Evolutionary conservation across 23 tunicate genomes (phyloP).

Genomic region (Corella eumyota): DNA sequence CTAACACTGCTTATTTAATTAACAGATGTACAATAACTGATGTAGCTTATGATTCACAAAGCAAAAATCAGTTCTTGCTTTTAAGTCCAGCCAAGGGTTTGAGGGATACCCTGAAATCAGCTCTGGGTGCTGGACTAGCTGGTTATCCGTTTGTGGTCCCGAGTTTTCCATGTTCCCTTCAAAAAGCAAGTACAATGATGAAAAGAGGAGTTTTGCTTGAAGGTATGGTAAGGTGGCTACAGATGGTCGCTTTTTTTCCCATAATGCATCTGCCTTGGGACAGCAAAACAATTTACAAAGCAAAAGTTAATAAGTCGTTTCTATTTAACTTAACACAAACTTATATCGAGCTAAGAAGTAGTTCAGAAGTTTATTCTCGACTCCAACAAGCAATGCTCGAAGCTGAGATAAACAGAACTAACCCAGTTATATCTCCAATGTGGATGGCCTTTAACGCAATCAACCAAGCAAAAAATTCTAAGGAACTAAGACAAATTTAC

Average conservation of each 20-base stretch:
- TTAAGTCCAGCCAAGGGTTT: constrained; percentile 20
- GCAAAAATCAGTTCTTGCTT: constrained; percentile 29
- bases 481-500: constrained; percentile 2
- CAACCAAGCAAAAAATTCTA: background rate
- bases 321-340: constrained; percentile 10
- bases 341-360: constrained; percentile 20
- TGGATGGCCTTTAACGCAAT: constrained; percentile 59
- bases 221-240: constrained; percentile 39
- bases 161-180: constrained; percentile 32
- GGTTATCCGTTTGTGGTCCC: constrained; percentile 64
- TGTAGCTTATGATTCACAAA: constrained; percentile 63
- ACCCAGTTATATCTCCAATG: constrained; percentile 47
- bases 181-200: constrained; percentile 13
- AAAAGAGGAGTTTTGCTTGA: constrained; percentile 9
- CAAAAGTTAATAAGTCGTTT: constrained; percentile 5
- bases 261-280: constrained; percentile 72
- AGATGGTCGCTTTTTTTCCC: constrained; percentile 65
- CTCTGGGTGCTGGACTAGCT: constrained; percentile 46
- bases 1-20: constrained; percentile 13
- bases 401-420: constrained; percentile 29
- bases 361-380: constrained; percentile 6
- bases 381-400: constrained; percentile 19
- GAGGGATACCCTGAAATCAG: constrained; percentile 26
- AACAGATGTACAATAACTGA: constrained; percentile 39
- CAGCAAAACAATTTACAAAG: constrained; percentile 1